A percentile compares a stretch with the other conserved stretches of the same genome.
phyloP scores from a whole-genome alignment of 2,797 vertebrate genomes.

The Bryconaethiops microstoma region DNA sequence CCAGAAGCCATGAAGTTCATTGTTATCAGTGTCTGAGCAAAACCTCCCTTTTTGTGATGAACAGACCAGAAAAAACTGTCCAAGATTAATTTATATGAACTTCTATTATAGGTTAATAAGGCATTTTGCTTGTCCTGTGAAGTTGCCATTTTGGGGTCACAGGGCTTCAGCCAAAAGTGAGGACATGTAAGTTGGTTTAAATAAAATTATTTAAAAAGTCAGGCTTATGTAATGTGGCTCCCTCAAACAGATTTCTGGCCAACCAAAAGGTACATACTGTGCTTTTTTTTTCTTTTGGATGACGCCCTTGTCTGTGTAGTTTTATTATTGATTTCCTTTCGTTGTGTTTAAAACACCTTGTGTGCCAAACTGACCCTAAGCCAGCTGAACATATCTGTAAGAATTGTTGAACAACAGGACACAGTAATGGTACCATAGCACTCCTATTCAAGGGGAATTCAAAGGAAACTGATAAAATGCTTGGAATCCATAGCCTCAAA shows the following conservation, averaged over 20 bases:
- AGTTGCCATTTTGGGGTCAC: too few species aligned
- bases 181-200: too few species aligned
- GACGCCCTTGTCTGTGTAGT: neutral
- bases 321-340: slow-evolving; percentile 26
- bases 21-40: too few species aligned
- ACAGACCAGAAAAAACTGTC: too few species aligned
- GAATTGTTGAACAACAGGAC: neutral
- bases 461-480: slow-evolving; percentile 25
- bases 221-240: neutral
- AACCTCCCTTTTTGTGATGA: too few species aligned
- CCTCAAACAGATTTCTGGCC: neutral
- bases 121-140: too few species aligned
- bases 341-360: slow-evolving; percentile 1
- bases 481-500: slow-evolving; percentile 2
- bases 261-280: slow-evolving; percentile 13
- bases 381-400: slow-evolving; percentile 10
- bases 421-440: slow-evolving; percentile 1
- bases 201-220: too few species aligned
- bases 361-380: neutral
- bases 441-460: neutral
- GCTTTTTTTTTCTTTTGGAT: neutral
- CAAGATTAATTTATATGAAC: too few species aligned
- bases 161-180: too few species aligned
- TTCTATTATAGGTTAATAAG: too few species aligned
- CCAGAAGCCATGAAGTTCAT: too few species aligned